These are phyloP conservation scores for Pristionchus mayeri DNA, from an alignment of 2,888 invertebrate species.

Conservation along the genomic window DNA sequence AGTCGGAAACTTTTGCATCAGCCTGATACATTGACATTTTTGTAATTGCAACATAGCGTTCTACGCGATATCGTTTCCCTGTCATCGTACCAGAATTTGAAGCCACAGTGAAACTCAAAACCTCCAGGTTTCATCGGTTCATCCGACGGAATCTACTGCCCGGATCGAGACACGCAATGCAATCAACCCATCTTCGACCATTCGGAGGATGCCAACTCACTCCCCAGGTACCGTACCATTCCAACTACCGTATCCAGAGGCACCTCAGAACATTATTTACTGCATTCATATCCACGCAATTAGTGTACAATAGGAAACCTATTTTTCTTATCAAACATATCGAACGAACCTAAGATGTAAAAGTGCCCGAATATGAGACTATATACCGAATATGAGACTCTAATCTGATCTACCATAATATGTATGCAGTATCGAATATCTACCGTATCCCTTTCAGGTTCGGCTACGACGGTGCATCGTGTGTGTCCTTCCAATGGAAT, in stretches of 20 bases:
- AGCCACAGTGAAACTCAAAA: no score
- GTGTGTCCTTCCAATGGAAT: constrained; percentile 33
- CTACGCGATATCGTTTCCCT: no score
- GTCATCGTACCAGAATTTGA: no score
- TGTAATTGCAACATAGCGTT: no score
- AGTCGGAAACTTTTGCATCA: no score
- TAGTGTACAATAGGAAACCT: neutral
- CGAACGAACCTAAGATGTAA: no score
- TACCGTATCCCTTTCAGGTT: neutral
- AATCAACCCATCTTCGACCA: constrained; percentile 39
- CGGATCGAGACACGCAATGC: constrained; percentile 34
- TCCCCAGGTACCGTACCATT: neutral
- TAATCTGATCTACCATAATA: neutral
- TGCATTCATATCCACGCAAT: neutral
- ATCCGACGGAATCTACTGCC: constrained; percentile 34
- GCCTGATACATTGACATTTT: no score
- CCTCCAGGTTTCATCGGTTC: constrained; percentile 40
- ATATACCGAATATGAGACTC: neutral
- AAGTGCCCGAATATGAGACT: neutral
- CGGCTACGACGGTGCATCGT: constrained; percentile 43
- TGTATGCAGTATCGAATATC: neutral
- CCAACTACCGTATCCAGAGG: neutral
- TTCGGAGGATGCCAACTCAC: neutral
- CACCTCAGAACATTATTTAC: neutral
- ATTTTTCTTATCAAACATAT: neutral